phyloP scores from a whole-genome alignment of 2,888 invertebrate species.

The Latheticus oryzae region DNA sequence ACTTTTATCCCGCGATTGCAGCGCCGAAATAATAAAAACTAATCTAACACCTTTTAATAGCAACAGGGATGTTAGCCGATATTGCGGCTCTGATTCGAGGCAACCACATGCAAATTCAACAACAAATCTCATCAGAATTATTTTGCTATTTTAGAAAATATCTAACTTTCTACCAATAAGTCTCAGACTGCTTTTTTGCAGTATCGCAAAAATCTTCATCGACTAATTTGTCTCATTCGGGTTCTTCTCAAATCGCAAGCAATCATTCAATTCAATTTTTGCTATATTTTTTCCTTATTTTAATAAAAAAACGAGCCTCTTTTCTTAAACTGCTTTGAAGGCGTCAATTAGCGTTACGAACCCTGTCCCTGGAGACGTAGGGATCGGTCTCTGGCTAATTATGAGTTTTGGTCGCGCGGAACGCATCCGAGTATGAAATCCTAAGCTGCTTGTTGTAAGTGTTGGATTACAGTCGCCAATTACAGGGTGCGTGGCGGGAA shows the following conservation, averaged over 20 bases:
- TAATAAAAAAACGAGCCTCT: constrained; percentile 44
- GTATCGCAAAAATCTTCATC: constrained; percentile 9
- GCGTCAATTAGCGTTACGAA: constrained; percentile 58
- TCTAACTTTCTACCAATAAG: constrained; percentile 1
- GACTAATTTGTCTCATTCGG: constrained; percentile 19
- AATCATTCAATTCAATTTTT: constrained; percentile 22
- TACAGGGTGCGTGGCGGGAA: constrained; percentile 62
- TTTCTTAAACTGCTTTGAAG: constrained; percentile 57
- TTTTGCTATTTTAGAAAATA: background rate
- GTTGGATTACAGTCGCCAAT: constrained; percentile 65
- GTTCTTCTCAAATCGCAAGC: background rate
- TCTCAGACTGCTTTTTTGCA: background rate
- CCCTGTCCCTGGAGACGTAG: constrained; percentile 50
- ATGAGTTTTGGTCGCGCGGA: constrained; percentile 54
- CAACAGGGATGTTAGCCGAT: constrained; percentile 35
- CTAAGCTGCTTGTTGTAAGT: constrained; percentile 64
- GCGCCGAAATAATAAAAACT: constrained; percentile 45
- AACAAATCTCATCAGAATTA: background rate
- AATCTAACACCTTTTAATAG: constrained; percentile 45
- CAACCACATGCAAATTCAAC: constrained; percentile 16
- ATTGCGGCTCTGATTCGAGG: constrained; percentile 33
- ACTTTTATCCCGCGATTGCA: constrained; percentile 38
- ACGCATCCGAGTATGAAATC: constrained; percentile 59
- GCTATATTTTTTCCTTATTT: constrained; percentile 16
- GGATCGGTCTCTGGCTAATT: constrained; percentile 54